Conservation (phyloP, 2,113 vertebrate genomes). For the Labeo rohita region DNA sequence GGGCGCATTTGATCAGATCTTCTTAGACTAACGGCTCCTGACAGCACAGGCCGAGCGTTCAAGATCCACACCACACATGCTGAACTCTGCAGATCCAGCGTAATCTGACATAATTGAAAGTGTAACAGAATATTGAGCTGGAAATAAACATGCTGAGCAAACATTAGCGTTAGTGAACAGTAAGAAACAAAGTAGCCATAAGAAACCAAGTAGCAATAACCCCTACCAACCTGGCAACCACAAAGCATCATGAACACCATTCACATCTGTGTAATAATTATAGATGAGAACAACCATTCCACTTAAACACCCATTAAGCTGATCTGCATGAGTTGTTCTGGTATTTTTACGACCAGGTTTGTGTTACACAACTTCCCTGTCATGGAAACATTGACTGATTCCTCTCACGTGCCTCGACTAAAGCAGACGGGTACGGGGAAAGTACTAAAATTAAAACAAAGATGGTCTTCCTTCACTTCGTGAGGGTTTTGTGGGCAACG, state of each 20-base stretch:
- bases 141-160: not conserved
- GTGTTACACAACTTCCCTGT: not conserved
- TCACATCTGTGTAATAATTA: conserved; percentile 26
- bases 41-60: conserved; percentile 13
- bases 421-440: not conserved
- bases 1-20: conserved; percentile 47
- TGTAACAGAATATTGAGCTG: not conserved
- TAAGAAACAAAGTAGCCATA: too few relatives aligned
- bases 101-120: not conserved
- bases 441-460: not conserved
- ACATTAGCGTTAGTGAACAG: not conserved
- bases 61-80: not conserved
- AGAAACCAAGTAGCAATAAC: not conserved
- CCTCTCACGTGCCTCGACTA: not conserved
- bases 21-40: conserved; percentile 38
- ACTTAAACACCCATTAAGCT: conserved; percentile 23
- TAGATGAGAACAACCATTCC: not conserved
- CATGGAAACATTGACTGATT: conserved; percentile 17
- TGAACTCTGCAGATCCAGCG: not conserved
- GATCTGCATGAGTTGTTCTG: conserved; percentile 29
- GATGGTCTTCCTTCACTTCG: not conserved
- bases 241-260: not conserved
- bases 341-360: conserved; percentile 14
- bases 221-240: not conserved
- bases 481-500: not conserved